Conservation (phyloP, 1,140 invertebrate genomes). For the Drosophila cardini region DNA sequence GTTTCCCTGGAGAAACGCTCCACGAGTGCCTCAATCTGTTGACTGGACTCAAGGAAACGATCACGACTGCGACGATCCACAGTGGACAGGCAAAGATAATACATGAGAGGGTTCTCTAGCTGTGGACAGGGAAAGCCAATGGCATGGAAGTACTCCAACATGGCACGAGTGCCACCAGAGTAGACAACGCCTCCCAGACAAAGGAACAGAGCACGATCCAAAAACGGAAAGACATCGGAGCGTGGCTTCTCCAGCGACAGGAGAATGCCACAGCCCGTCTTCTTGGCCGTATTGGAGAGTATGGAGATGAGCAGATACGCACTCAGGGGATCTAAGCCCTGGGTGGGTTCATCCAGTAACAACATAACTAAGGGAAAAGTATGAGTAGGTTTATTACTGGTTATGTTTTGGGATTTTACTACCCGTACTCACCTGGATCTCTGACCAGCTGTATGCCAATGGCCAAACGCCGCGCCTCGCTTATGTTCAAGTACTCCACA, state of each 20-base stretch:
- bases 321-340: conserved; percentile 95
- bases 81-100: conserved; percentile 96
- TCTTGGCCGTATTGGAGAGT: conserved; percentile 95
- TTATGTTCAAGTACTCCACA: conserved; percentile 91
- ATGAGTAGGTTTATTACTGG: not conserved
- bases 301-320: conserved; percentile 97
- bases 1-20: conserved; percentile 95
- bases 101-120: conserved; percentile 96
- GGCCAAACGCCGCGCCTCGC: conserved; percentile 93
- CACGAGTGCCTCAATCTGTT: conserved; percentile 95
- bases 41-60: conserved; percentile 95
- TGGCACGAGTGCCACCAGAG: conserved; percentile 93
- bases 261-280: conserved; percentile 94
- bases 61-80: conserved; percentile 91
- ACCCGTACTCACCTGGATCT: conserved; percentile 88
- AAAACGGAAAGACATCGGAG: conserved; percentile 96
- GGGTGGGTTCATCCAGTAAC: conserved; percentile 95
- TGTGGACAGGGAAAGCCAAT: conserved; percentile 97
- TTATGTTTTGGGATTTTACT: conserved; percentile 13
- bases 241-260: conserved; percentile 96
- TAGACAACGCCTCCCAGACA: conserved; percentile 96
- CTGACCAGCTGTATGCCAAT: conserved; percentile 95
- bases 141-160: conserved; percentile 95
- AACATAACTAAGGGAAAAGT: conserved; percentile 88
- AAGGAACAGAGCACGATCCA: conserved; percentile 91